Evolutionary conservation across 23 tunicate genomes (phyloP).

Genomic region (Botrylloides violaceus): DNA sequence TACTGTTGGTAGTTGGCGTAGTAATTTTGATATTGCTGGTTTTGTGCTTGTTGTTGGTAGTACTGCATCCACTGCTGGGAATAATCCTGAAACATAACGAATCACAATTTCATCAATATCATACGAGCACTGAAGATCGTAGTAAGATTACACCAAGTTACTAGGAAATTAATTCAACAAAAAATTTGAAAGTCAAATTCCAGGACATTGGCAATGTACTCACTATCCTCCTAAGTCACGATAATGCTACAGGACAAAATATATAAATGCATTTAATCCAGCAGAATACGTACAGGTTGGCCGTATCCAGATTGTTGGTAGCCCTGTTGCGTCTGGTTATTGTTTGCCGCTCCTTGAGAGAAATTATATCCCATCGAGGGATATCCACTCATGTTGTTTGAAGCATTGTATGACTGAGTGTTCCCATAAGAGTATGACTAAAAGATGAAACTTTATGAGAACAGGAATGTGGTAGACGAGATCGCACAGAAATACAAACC

Average conservation of each 20-base stretch:
- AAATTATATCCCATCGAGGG: not conserved
- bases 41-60: slow-evolving; percentile 67
- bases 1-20: slow-evolving; percentile 76
- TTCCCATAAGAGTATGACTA: not conserved
- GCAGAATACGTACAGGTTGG: too few species aligned
- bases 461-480: too few species aligned
- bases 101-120: too few species aligned
- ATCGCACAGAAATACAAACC: too few species aligned
- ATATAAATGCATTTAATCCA: too few species aligned
- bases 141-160: too few species aligned
- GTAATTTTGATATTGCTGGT: slow-evolving; percentile 67
- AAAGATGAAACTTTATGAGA: not conserved
- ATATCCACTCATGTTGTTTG: not conserved
- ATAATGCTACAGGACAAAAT: too few species aligned
- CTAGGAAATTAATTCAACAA: too few species aligned
- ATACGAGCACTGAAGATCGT: too few species aligned
- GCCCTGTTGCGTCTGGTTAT: not conserved
- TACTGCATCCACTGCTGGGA: slow-evolving; percentile 92
- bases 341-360: not conserved
- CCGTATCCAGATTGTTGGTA: not conserved
- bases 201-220: too few species aligned
- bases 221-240: too few species aligned
- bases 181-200: too few species aligned
- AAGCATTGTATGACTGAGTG: not conserved
- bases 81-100: slow-evolving; percentile 42